phyloP scores from a whole-genome alignment of 2,113 vertebrate species.

The Antechinus flavipes region DNA sequence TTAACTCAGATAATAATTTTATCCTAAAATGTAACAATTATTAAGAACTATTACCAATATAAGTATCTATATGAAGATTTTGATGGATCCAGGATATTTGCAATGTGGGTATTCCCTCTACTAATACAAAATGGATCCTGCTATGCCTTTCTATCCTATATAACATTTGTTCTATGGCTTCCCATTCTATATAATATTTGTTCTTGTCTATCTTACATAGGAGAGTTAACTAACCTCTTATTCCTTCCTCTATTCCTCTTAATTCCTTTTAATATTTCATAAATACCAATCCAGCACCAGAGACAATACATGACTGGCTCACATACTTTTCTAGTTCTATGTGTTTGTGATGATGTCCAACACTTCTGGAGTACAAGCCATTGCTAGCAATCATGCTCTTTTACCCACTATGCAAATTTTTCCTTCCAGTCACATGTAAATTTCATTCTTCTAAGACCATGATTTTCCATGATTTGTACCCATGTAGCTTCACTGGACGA shows the following conservation, averaged over 20 bases:
- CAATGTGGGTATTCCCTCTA: neutral
- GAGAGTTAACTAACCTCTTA: neutral
- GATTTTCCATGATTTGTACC: neutral
- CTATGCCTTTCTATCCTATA: neutral
- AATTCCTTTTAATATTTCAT: neutral
- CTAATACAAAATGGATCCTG: neutral
- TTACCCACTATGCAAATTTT: neutral
- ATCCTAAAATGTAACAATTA: neutral
- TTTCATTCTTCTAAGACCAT: neutral
- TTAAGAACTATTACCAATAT: neutral
- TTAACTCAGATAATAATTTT: neutral
- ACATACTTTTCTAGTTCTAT: neutral
- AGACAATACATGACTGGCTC: neutral
- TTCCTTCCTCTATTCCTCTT: neutral
- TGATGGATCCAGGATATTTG: neutral
- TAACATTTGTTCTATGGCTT: neutral
- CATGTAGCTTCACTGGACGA: neutral
- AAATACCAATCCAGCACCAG: neutral
- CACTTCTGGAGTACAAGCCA: neutral
- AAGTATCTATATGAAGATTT: neutral
- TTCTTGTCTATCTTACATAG: neutral
- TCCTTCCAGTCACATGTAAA: neutral
- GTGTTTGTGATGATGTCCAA: neutral
- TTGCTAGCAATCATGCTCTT: neutral
- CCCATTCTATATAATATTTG: neutral